Conservation (phyloP, 2,113 vertebrate genomes). For the Tetraodon nigroviridis region DNA sequence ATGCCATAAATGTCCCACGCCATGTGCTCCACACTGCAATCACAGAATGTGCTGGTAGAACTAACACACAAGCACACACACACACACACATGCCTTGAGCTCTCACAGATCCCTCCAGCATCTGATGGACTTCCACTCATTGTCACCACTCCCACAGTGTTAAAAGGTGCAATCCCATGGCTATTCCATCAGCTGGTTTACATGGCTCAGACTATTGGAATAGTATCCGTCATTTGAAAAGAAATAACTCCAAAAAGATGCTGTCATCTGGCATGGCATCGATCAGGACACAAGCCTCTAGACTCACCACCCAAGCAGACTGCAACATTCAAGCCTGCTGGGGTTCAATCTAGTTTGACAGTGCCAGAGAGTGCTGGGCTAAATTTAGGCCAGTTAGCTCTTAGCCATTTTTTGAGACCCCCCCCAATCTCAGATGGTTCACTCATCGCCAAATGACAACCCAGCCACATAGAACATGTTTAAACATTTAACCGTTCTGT, state of each 20-base stretch:
- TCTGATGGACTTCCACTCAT: slow-evolving; percentile 61
- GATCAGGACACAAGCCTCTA: slow-evolving; percentile 12
- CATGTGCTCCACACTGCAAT: slow-evolving; percentile 63
- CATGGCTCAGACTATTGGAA: slow-evolving; percentile 25
- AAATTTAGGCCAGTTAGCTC: slow-evolving; percentile 18
- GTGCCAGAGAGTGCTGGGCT: slow-evolving; percentile 36
- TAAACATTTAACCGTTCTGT: slow-evolving; percentile 53
- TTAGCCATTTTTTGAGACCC: neutral
- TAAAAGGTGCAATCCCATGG: slow-evolving; percentile 59
- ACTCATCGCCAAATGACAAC: slow-evolving; percentile 23
- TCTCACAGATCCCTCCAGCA: slow-evolving; percentile 60
- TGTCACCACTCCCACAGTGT: slow-evolving; percentile 55
- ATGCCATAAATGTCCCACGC: slow-evolving; percentile 67
- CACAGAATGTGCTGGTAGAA: slow-evolving; percentile 58
- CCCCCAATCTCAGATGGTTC: neutral
- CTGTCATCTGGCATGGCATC: neutral
- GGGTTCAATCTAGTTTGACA: slow-evolving; percentile 52
- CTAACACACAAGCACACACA: slow-evolving; percentile 62
- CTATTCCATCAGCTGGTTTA: slow-evolving; percentile 52
- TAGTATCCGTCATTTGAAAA: slow-evolving; percentile 36
- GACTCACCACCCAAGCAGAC: slow-evolving; percentile 11
- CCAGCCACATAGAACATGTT: slow-evolving; percentile 24
- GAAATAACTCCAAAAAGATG: slow-evolving; percentile 34
- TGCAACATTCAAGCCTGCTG: slow-evolving; percentile 57
- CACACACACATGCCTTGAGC: slow-evolving; percentile 46